A percentile compares a stretch with the other conserved stretches of the same genome.
phyloP scores from a whole-genome alignment of 2,113 vertebrate genomes.

The Heterocephalus glaber region DNA sequence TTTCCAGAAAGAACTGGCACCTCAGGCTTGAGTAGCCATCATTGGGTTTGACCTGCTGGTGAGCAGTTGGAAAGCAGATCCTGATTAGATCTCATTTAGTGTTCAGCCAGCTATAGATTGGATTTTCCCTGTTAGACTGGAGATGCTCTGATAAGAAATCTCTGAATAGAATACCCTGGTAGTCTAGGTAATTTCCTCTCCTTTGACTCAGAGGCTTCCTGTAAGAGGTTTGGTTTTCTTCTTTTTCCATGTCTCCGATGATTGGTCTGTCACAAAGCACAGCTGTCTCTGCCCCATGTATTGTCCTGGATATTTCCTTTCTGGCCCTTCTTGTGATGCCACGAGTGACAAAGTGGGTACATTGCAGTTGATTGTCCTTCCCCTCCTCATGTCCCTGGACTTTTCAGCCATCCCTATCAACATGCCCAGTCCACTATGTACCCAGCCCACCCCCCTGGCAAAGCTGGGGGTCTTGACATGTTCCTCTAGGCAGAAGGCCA shows the following conservation, averaged over 20 bases:
- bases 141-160: constrained; percentile 81
- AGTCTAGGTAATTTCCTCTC: constrained; percentile 80
- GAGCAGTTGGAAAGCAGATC: constrained; percentile 77
- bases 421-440: not conserved
- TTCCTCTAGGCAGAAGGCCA: not conserved
- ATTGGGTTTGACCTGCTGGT: constrained; percentile 76
- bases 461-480: not conserved
- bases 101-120: constrained; percentile 80
- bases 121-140: constrained; percentile 85
- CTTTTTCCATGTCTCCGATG: constrained; percentile 8
- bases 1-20: constrained; percentile 41
- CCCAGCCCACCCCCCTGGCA: not conserved
- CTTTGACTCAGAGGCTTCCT: constrained; percentile 54
- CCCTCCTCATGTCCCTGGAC: not conserved
- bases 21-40: constrained; percentile 9
- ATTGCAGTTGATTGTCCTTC: not conserved
- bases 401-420: not conserved
- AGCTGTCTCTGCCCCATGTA: not conserved
- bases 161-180: constrained; percentile 81
- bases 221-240: not conserved
- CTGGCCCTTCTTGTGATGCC: not conserved
- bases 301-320: not conserved
- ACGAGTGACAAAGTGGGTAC: not conserved
- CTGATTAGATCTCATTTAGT: constrained; percentile 83
- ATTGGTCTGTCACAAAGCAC: not conserved